Evolutionary conservation across 2,797 vertebrate genomes (phyloP).

Genomic region (Cichlasoma orientale): DNA sequence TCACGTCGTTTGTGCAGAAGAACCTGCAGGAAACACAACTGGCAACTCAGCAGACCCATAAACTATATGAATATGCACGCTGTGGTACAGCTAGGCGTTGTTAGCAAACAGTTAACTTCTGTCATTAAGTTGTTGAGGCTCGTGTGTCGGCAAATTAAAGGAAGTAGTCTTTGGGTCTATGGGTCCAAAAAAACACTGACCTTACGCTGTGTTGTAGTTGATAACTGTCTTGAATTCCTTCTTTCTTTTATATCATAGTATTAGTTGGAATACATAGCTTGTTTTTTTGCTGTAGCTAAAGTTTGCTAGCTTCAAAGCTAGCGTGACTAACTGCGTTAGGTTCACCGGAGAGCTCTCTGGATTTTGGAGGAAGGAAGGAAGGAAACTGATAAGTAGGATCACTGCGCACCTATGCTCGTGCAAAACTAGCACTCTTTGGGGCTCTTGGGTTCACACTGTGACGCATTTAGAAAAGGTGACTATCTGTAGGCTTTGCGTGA

Average conservation of each 20-base stretch:
- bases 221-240: neutral
- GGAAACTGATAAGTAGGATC: slow-evolving; percentile 50
- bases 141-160: neutral
- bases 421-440: slow-evolving; percentile 31
- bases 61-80: neutral
- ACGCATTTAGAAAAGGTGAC: slow-evolving; percentile 50
- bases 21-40: slow-evolving; percentile 17
- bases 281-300: neutral
- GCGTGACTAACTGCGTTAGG: slow-evolving; percentile 49
- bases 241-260: neutral
- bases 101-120: slow-evolving; percentile 16
- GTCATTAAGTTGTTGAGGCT: neutral
- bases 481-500: slow-evolving; percentile 10
- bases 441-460: slow-evolving; percentile 21
- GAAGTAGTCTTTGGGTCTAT: too few species aligned
- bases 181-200: neutral
- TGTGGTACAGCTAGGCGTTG: neutral
- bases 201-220: neutral
- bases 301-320: slow-evolving; percentile 29
- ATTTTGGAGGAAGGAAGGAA: slow-evolving; percentile 69
- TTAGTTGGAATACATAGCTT: neutral
- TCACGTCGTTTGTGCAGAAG: neutral
- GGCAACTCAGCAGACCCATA: slow-evolving; percentile 22
- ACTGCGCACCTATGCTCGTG: slow-evolving; percentile 39
- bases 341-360: slow-evolving; percentile 26